Evolutionary conservation across 2,888 invertebrate species (phyloP), one percentile per base, ranked within the genome.

Genomic region (Drosophila siamana): DNA sequence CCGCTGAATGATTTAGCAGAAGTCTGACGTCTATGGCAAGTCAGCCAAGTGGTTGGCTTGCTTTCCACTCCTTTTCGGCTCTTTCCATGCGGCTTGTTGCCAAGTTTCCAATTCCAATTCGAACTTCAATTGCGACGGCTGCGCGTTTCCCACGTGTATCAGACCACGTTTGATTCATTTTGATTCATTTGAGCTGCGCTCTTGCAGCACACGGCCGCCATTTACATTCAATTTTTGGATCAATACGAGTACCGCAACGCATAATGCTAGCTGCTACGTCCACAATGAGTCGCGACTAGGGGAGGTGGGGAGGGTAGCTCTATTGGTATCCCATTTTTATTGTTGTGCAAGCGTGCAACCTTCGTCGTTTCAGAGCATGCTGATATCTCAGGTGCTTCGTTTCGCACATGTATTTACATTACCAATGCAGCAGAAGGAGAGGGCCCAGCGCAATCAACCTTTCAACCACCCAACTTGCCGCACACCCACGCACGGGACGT

Each of bases 371-470:
- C 19, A 19, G 52, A 54, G 51, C 72, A 57, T 57, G 70, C 69
- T 80, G 87, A 83, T 85, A 77, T 87, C 78, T 86, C 90, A 90
- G 90, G 90, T 90, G 90, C 72, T 71, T 79, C 80, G 70, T 80
- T 89, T 90, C 90, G 86, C 90, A 90, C 90, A 90, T 82, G 89
- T 86, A 90, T 90, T 90, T 90, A 72, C 88, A 78, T 77, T 74
- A 66, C 44, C 66, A 76, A 75, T 79, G 63, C 57, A 56, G 13
- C 28, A 40, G 36, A 69, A 50, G 33, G n/a, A 38, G 36, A 15
- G 2, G 15, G 7, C 33, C 33, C 6, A 13, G 13, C 36, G n/a
- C 33, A 33, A 4, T n/a, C 11, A 11, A 33, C 33, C 33, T 11
- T 2, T 11, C 30, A n/a, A 13, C 30, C 30, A 33, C 33, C 33